Evolutionary conservation across 2,888 invertebrate species (phyloP).

Genomic region (Thymelicus lineola): DNA sequence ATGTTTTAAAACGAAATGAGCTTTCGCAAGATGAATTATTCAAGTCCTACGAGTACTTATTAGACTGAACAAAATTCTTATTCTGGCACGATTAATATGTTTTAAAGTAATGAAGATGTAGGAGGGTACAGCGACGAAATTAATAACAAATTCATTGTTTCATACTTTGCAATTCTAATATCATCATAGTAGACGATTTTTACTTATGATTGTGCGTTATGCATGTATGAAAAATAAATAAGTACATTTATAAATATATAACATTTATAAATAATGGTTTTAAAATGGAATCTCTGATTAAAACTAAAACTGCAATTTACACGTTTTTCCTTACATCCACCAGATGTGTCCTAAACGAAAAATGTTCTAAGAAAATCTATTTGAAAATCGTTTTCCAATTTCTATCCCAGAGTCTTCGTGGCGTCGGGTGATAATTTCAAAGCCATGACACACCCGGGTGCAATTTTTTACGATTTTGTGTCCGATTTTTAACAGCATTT

Average conservation of each 20-base stretch:
- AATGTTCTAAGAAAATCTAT: neutral
- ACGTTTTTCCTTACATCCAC: no score
- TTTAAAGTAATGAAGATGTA: neutral
- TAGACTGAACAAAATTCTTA: neutral
- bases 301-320: no score
- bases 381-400: slow-evolving; percentile 20
- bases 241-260: no score
- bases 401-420: slow-evolving; percentile 1
- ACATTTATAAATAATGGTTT: no score
- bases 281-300: no score
- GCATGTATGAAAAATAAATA: no score
- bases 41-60: neutral
- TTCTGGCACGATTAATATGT: neutral
- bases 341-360: neutral
- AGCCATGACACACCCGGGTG: slow-evolving; percentile 19
- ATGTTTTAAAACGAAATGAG: neutral
- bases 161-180: no score
- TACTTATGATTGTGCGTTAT: no score
- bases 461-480: slow-evolving; percentile 5
- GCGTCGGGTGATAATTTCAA: slow-evolving; percentile 21
- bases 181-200: no score
- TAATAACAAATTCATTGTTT: neutral
- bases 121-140: neutral
- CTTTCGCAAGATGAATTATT: slow-evolving; percentile 1
- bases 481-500: slow-evolving; percentile 1